Base-by-base conservation (phyloP, 2,888 invertebrate genomes). In the Cheilosia scutellata region DNA sequence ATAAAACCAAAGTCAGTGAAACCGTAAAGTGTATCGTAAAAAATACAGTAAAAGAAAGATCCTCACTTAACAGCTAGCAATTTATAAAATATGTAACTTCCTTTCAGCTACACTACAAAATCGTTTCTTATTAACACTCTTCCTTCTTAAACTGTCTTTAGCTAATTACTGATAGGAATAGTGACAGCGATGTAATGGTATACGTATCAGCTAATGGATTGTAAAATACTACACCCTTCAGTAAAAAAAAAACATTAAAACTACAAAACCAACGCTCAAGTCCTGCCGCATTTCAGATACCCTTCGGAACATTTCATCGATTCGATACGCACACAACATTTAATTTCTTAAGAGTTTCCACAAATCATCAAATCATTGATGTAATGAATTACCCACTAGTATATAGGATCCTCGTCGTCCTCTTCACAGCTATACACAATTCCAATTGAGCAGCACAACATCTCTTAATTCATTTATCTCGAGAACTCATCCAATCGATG, bases 381-480 rank as follows among this genome's bases (percentile, higher is more conserved):
- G 60, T 40, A 29, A 40, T 29, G 37, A 60, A 58, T 58, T 58
- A 47, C 47, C 70, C 44, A 57, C 29, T 16, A 44, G 44, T 20
- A 20, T 20, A 20, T 20, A 20, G 20, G 20, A 20, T 20, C 20
- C 20, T 20, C 20, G 20, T 40, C 29, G 25, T 51, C 7, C 11
- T 2, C 51, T 47, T 33, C 42, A 20, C 31, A 16, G 16, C 5
- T 20, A 7, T 7, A 65, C 13, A 60, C 33, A 37, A 31, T 29
- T 74, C 44, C 33, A 65, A 57, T 55, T 63, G 62, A 72, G 42
- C 31, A 51, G 20, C 31, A 51, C 72, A 40, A 42, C 44, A 63
- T 44, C 25, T 16, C 31, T 42, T 27, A 62, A 51, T 44, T 74
- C 74, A 55, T 63, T 63, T 74, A 65, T 55, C 55, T 63, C 55